A percentile compares a stretch with the other conserved stretches of the same genome.
These are phyloP conservation scores for Ostrea denselamellosa DNA, from an alignment of 1,140 invertebrate species.

Conservation along the genomic window DNA sequence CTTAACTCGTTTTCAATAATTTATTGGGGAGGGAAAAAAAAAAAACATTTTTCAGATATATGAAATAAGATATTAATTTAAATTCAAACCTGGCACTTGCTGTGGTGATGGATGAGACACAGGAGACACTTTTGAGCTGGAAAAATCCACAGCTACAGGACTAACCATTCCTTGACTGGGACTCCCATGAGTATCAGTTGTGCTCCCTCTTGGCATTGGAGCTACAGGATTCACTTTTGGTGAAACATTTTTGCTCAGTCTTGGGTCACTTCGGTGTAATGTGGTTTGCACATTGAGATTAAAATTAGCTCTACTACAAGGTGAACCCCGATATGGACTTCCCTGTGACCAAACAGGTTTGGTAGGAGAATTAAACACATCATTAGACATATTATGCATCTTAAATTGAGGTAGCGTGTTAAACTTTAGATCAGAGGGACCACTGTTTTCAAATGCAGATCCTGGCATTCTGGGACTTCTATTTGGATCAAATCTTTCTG, in stretches of 20 bases:
- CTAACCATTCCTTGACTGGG: slow-evolving; percentile 7
- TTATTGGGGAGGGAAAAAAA: no score
- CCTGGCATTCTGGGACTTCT: slow-evolving; percentile 18
- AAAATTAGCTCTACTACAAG: background rate
- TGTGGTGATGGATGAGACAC: background rate
- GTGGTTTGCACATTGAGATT: background rate
- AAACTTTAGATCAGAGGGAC: background rate
- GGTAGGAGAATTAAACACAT: background rate
- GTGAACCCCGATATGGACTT: background rate
- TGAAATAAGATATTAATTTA: background rate
- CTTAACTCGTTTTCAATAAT: background rate
- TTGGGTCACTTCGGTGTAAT: background rate
- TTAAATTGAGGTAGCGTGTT: background rate
- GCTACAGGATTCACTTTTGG: slow-evolving; percentile 10
- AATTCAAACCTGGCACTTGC: background rate
- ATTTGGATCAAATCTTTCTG: slow-evolving; percentile 8
- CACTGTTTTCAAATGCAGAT: background rate
- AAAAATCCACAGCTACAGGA: slow-evolving; percentile 1
- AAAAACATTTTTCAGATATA: background rate
- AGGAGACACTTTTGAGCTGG: background rate
- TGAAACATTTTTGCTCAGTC: background rate
- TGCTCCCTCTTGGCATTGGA: slow-evolving; percentile 16
- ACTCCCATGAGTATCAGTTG: background rate
- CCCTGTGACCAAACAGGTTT: background rate
- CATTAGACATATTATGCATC: slow-evolving; percentile 15